A percentile compares a stretch with the other conserved stretches of the same genome.
Evolutionary conservation across 2,113 vertebrate species (phyloP).

Genomic region (Caretta caretta): DNA sequence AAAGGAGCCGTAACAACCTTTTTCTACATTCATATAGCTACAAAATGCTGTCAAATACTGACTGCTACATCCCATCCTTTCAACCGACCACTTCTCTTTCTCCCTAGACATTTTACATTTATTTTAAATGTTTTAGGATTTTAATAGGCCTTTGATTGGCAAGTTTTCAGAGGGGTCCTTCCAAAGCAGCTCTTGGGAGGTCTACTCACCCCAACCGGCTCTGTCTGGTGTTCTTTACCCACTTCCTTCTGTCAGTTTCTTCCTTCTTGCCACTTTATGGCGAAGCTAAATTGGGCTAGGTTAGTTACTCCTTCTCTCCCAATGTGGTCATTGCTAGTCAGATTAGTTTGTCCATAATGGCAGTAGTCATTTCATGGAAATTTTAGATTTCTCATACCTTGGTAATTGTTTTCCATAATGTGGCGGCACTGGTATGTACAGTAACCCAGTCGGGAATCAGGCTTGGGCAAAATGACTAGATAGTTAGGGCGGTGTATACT

Average conservation of each 20-base stretch:
- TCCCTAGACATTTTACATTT: neutral
- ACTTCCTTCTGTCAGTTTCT: neutral
- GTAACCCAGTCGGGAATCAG: neutral
- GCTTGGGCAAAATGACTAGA: neutral
- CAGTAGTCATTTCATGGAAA: neutral
- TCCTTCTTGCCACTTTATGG: neutral
- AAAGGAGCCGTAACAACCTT: conserved; percentile 26
- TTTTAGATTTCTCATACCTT: neutral
- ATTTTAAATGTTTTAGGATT: neutral
- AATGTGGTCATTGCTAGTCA: neutral
- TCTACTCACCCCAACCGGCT: neutral
- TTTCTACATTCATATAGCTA: conserved; percentile 10
- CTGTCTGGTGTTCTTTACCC: neutral
- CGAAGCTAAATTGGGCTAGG: neutral
- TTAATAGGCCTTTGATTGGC: neutral
- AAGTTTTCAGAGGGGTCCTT: neutral
- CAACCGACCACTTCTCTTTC: neutral
- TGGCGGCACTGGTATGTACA: neutral
- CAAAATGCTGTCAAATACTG: neutral
- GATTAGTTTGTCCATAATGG: neutral
- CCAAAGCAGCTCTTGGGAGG: neutral
- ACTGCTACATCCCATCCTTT: neutral
- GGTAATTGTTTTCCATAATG: neutral
- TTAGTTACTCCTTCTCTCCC: neutral
- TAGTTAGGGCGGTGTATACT: rapidly evolving